These are phyloP conservation scores for Hystrix cristata DNA, from an alignment of 2,113 vertebrate species.

Conservation along the genomic window DNA sequence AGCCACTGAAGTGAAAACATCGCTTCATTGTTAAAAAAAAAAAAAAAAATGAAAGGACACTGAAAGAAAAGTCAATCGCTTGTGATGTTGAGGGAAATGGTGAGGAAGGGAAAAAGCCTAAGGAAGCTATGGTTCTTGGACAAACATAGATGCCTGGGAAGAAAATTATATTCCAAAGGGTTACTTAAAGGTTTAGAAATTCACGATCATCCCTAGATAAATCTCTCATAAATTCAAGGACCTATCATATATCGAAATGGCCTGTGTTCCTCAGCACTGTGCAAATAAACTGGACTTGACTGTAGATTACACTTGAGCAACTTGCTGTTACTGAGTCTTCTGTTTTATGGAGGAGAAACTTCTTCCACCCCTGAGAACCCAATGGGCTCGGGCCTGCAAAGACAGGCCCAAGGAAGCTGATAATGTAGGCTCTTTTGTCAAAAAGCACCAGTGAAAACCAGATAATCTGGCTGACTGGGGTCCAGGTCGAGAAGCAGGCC, in stretches of 20 bases:
- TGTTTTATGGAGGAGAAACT: neutral
- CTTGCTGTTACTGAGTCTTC: neutral
- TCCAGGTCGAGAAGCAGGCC: neutral
- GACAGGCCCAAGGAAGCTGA: neutral
- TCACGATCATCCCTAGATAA: neutral
- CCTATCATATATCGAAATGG: neutral
- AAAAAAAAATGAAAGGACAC: neutral
- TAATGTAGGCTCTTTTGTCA: neutral
- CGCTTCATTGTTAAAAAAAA: conserved; percentile 58
- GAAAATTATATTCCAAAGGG: neutral
- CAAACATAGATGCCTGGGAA: neutral
- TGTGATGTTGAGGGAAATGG: neutral
- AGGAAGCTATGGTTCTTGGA: neutral
- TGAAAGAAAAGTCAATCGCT: conserved; percentile 42
- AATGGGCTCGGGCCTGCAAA: neutral
- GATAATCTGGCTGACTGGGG: neutral
- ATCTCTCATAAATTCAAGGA: neutral
- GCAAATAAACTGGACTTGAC: neutral
- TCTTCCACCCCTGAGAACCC: neutral
- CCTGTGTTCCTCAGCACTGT: neutral
- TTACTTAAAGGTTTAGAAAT: conserved; percentile 11
- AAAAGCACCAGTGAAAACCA: neutral
- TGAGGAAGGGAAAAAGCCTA: neutral
- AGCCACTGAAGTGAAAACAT: neutral
- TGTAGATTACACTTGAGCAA: neutral